Evolutionary conservation across 2,888 invertebrate genomes (phyloP), one percentile per base, ranked within the genome.

Genomic region (Troilus luridus): DNA sequence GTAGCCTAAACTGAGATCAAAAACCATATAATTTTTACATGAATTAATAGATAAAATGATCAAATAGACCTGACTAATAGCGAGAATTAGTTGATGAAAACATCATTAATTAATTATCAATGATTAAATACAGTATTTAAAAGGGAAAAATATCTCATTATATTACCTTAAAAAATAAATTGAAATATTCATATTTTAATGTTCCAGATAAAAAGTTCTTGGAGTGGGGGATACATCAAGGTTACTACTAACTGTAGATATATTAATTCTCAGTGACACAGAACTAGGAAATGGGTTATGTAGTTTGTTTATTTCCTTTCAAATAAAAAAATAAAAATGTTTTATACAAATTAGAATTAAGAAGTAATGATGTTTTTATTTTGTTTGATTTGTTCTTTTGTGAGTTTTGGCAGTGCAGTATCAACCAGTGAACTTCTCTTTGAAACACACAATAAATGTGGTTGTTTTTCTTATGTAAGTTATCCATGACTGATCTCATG

Each of bases 171-270:
- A 41, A 41, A 77, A 85, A 54, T 56, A 56, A 21, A 58, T 58
- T 85, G 0, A 85, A 54, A 85, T 6, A 21, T 58, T 54, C 54
- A 81, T 14, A 67, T 81, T 81, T 56, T 85, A 54, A 58, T 85
- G 56, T 85, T 58, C 85, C 85, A 85, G 85, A 54, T 58, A 85
- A 56, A 19, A 58, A 85, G 56, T 85, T 56, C 85, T 85, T 85
- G 85, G 85, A 85, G 85, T 85, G 85, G 85, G 85, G 85, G n/a
- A 58, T 19, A 41, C 67, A 77, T 85, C 85, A 85, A 85, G 85
- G 85, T 85, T 85, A 85, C 81, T 21, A 81, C 85, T 85, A 58
- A 85, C 85, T 41, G 85, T 56, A 85, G 85, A 58, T 85, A 85
- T 85, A 85, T 85, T n/a, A 85, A 56, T 85, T 54, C 56, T 85